phyloP scores from a whole-genome alignment of 2,888 invertebrate species.

The Noctua comes region DNA sequence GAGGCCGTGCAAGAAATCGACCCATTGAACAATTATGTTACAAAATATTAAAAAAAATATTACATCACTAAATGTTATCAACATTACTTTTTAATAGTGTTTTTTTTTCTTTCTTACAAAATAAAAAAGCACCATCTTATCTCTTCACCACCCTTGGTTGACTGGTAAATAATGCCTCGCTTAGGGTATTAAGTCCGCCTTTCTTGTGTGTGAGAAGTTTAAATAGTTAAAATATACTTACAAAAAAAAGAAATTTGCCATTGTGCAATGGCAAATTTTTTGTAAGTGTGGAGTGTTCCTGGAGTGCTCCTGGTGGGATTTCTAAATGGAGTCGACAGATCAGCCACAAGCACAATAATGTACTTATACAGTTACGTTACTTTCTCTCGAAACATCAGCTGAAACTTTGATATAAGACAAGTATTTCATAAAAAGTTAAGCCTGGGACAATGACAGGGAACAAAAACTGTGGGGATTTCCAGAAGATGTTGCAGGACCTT shows the following conservation, averaged over 20 bases:
- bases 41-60: background rate
- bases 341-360: background rate
- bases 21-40: background rate
- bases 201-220: background rate
- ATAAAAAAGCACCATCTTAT: background rate
- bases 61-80: background rate
- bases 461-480: background rate
- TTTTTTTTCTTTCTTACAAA: background rate
- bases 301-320: background rate
- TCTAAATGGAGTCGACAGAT: background rate
- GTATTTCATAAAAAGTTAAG: background rate
- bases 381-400: background rate
- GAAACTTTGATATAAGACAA: background rate
- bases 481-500: background rate
- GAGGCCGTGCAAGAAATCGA: slow-evolving; percentile 2
- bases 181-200: background rate
- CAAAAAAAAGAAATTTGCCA: background rate
- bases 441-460: background rate
- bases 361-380: background rate
- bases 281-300: too few species aligned
- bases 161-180: background rate
- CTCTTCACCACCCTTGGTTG: background rate
- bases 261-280: too few species aligned
- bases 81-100: background rate
- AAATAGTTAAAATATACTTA: background rate